These are phyloP conservation scores for Drosophila ficusphila DNA, from an alignment of 1,140 invertebrate species.

Conservation along the genomic window DNA sequence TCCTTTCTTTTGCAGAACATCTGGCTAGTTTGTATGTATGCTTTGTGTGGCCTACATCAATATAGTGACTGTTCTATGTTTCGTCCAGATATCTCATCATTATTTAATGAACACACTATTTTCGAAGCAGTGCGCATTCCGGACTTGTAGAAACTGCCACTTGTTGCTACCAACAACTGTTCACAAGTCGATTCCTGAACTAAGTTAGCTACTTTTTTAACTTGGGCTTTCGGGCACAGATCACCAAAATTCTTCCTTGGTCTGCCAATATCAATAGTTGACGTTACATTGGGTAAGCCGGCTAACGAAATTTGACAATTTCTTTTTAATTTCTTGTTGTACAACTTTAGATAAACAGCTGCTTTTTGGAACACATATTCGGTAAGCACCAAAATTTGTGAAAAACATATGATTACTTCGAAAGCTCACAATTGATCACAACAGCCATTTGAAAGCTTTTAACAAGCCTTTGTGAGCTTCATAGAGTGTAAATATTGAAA, in stretches of 20 bases:
- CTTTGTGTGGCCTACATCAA: not conserved
- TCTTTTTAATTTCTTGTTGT: too few species aligned
- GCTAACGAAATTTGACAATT: too few species aligned
- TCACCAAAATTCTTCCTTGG: slow-evolving; percentile 1
- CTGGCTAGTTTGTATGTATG: slow-evolving; percentile 1
- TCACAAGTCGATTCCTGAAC: slow-evolving; percentile 10
- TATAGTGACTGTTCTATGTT: not conserved
- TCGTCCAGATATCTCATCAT: not conserved
- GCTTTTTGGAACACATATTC: too few species aligned
- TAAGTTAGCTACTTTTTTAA: slow-evolving; percentile 7
- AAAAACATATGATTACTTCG: too few species aligned
- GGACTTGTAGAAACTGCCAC: slow-evolving; percentile 12
- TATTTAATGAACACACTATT: slow-evolving; percentile 15
- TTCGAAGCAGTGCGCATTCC: slow-evolving; percentile 19
- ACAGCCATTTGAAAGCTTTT: too few species aligned
- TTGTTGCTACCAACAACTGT: slow-evolving; percentile 14
- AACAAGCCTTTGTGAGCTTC: too few species aligned
- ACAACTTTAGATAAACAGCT: too few species aligned
- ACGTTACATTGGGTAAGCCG: not conserved
- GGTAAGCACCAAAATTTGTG: too few species aligned
- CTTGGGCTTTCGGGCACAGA: slow-evolving; percentile 8
- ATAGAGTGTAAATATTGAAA: too few species aligned
- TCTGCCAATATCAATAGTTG: not conserved
- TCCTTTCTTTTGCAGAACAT: slow-evolving; percentile 9
- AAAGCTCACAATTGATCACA: too few species aligned